Conservation (phyloP, 2,888 invertebrate species). For the Stenolophus ochropezus region DNA sequence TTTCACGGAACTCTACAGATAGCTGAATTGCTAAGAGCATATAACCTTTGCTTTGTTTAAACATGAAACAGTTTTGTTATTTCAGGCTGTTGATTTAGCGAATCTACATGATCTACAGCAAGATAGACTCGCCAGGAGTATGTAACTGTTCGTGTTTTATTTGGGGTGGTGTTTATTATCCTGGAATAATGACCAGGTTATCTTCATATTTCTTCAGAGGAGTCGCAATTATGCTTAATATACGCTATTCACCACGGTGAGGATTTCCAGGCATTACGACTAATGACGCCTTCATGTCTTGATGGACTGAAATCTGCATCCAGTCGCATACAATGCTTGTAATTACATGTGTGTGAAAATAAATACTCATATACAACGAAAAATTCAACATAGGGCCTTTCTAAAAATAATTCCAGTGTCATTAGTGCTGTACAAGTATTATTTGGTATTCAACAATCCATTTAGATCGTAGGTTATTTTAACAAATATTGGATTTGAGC, state of each 20-base stretch:
- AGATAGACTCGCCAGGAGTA: neutral
- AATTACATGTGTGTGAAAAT: too few species aligned
- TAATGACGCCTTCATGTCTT: constrained; percentile 1
- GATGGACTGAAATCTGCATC: neutral
- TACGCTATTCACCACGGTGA: neutral
- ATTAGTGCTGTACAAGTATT: too few species aligned
- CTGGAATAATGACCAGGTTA: neutral
- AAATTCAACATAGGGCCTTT: too few species aligned
- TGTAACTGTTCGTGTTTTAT: neutral
- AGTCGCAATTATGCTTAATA: neutral
- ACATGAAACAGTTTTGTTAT: neutral
- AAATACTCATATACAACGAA: too few species aligned
- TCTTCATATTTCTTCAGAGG: neutral
- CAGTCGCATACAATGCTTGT: too few species aligned
- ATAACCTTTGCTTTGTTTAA: neutral
- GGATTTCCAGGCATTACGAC: neutral
- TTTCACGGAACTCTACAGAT: too few species aligned
- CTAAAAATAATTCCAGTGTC: too few species aligned
- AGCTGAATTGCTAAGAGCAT: too few species aligned
- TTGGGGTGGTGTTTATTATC: neutral
- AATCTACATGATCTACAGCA: neutral
- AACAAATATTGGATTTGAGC: too few species aligned
- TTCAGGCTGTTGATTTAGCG: neutral
- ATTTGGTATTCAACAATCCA: too few species aligned
- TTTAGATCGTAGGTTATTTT: too few species aligned